A percentile compares a stretch with the other conserved stretches of the same genome.
phyloP scores from a whole-genome alignment of 2,888 invertebrate species.

The Lasiommata megera region DNA sequence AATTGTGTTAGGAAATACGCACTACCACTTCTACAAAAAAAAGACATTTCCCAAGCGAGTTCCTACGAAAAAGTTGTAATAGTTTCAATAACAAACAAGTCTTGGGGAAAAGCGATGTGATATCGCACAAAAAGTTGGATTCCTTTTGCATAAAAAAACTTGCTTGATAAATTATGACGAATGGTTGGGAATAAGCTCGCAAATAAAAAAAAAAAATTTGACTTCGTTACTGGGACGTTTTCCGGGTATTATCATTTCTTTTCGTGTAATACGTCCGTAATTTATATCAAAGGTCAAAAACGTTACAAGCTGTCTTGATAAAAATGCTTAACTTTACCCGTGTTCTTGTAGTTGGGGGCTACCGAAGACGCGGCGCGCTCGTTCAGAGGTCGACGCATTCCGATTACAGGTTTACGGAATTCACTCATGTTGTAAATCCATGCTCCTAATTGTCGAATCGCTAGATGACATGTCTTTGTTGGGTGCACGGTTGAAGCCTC shows the following conservation, averaged over 20 bases:
- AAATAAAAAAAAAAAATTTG: constrained; percentile 20
- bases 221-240: constrained; percentile 21
- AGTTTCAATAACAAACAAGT: constrained; percentile 26
- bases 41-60: not conserved
- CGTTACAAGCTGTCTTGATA: too few relatives aligned
- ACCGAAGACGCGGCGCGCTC: too few relatives aligned
- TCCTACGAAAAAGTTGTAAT: constrained; percentile 20
- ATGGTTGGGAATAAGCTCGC: constrained; percentile 21
- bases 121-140: constrained; percentile 24
- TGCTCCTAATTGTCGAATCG: too few relatives aligned
- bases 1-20: not conserved
- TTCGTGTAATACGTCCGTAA: not conserved
- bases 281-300: not conserved
- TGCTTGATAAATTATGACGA: constrained; percentile 34
- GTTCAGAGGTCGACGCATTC: too few relatives aligned
- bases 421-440: too few relatives aligned
- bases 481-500: too few relatives aligned
- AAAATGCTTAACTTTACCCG: too few relatives aligned
- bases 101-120: constrained; percentile 22
- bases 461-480: too few relatives aligned
- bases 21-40: not conserved
- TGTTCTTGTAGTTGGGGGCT: too few relatives aligned
- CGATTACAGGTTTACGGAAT: too few relatives aligned
- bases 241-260: constrained; percentile 12
- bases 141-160: constrained; percentile 31